Base-by-base conservation (phyloP, 2,888 invertebrate species). In the Dynastes hyllus region DNA sequence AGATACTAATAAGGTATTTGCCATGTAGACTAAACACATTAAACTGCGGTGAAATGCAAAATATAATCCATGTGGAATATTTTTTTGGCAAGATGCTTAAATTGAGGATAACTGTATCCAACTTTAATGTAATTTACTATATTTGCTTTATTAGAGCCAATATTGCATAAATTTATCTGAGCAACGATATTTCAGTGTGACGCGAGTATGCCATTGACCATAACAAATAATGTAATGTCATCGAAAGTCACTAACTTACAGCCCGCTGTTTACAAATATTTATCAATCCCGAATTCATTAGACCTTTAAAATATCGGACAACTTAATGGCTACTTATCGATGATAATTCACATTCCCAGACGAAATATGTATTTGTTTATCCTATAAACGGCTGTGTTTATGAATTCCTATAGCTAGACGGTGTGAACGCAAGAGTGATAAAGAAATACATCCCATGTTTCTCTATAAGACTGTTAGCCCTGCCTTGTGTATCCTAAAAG, bases 331-430 rank as follows among this genome's bases (percentile, higher is more conserved):
- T 27, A 63, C 27, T 75, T 75, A 61, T 75, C 73, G 73, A 61
- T 75, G 61, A 73, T 75, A 45, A 75, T 75, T 61, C 73, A 75
- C 40, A 75, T 75, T 75, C 73, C 58, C 73, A 75, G 73, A 75
- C 73, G 73, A 75, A 75, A 75, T 61, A 61, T 75, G 29, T 51
- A 51, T 67, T 75, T 75, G 73, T 61, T 75, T 75, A 75, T 61
- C 61, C 73, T 75, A 61, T n/a, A 32, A 55, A 55, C 73, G 73
- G 61, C 73, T 75, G 73, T 75, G 73, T 75, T 75, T 75, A 75
- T 75, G 73, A 75, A 75, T 75, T 63, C 73, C 73, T 50, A 61
- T 61, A 75, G 73, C 61, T 16, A 45, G 40, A 75, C 73, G 73
- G 63, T 61, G 73, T 61, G 61, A 75, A 61, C 73, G 73, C 61